phyloP scores from a whole-genome alignment of 2,888 invertebrate genomes.

The Strigamia maritima region DNA sequence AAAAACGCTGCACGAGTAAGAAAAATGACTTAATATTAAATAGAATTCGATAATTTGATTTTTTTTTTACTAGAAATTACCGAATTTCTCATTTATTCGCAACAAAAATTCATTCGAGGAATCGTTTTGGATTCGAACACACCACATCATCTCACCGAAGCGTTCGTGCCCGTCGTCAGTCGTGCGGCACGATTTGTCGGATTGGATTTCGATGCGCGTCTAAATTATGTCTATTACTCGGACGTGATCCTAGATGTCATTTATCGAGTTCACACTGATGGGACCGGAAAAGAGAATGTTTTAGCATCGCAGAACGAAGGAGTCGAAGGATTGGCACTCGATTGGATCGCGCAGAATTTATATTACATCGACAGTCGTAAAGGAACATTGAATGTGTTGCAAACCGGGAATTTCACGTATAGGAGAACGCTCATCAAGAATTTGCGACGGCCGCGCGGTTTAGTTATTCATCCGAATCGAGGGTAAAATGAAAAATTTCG shows the following conservation, averaged over 20 bases:
- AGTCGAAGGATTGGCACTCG: conserved; percentile 90
- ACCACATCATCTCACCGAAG: conserved; percentile 82
- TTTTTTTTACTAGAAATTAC: conserved; percentile 60
- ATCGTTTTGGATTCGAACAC: conserved; percentile 79
- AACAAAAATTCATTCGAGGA: conserved; percentile 92
- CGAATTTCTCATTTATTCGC: conserved; percentile 91
- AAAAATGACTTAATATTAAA: not conserved
- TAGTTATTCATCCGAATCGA: conserved; percentile 93
- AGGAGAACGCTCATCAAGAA: conserved; percentile 79
- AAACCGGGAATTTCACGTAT: conserved; percentile 78
- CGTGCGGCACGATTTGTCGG: conserved; percentile 89
- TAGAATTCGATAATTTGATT: not conserved
- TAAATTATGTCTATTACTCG: conserved; percentile 92
- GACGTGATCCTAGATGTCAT: conserved; percentile 95
- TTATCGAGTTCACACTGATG: conserved; percentile 60
- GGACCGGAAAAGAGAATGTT: conserved; percentile 73
- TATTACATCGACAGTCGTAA: conserved; percentile 93
- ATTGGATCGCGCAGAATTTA: conserved; percentile 92
- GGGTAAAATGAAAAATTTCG: conserved; percentile 62
- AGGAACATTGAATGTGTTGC: conserved; percentile 88
- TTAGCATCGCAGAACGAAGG: conserved; percentile 95
- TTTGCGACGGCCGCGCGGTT: conserved; percentile 87
- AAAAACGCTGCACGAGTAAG: conserved; percentile 70
- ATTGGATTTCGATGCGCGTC: conserved; percentile 85
- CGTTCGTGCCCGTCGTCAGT: conserved; percentile 90